These are phyloP conservation scores for Dermolepida albohirtum DNA, from an alignment of 2,888 invertebrate species.

Conservation along the genomic window DNA sequence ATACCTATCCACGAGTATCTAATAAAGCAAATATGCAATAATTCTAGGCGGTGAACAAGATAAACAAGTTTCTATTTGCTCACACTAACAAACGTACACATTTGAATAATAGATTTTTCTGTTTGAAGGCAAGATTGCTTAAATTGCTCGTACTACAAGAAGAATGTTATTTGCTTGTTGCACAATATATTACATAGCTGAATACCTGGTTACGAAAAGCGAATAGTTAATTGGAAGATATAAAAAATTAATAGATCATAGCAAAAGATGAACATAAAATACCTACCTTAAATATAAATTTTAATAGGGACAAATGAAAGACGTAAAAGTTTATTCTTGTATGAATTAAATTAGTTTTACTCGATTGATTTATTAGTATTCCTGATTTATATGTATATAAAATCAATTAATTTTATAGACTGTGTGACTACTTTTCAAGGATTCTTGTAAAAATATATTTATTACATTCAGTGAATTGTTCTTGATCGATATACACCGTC, in stretches of 20 bases:
- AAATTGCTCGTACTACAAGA: constrained; percentile 3
- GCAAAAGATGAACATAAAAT: neutral
- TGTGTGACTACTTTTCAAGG: no score
- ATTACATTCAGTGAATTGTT: no score
- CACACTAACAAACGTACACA: constrained; percentile 2
- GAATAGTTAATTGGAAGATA: neutral
- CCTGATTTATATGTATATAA: no score
- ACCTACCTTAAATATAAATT: no score
- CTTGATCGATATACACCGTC: no score
- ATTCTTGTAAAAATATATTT: no score
- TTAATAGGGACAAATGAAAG: no score
- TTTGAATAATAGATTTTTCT: constrained; percentile 6
- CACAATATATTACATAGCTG: constrained; percentile 1
- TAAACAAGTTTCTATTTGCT: neutral
- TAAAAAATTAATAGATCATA: neutral
- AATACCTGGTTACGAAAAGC: neutral
- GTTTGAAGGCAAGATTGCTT: neutral
- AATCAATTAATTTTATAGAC: no score
- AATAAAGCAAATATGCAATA: neutral
- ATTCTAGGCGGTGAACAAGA: neutral
- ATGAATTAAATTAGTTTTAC: no score
- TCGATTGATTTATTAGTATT: no score
- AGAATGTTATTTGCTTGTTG: constrained; percentile 3
- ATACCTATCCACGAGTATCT: no score
- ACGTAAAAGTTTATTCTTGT: no score